Evolutionary conservation across 2,888 invertebrate species (phyloP).

Genomic region (Anticlea derivata): DNA sequence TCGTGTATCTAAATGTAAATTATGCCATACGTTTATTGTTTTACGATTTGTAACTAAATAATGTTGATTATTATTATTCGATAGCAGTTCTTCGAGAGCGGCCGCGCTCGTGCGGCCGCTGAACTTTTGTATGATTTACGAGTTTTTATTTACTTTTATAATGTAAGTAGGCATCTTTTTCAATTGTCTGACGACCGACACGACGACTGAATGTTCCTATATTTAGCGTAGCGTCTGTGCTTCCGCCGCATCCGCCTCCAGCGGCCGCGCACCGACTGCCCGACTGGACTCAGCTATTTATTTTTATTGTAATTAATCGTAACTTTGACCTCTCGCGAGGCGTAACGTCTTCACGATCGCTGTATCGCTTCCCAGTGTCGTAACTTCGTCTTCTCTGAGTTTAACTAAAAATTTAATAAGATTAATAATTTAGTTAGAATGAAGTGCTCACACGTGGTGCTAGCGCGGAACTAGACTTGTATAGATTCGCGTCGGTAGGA

Average conservation of each 20-base stretch:
- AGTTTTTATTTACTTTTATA: slow-evolving; percentile 50
- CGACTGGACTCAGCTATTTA: slow-evolving; percentile 1
- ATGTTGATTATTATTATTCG: slow-evolving; percentile 58
- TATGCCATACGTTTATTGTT: slow-evolving; percentile 73
- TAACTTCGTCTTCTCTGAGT: slow-evolving; percentile 20
- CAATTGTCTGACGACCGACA: slow-evolving; percentile 55
- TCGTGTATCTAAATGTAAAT: slow-evolving; percentile 53
- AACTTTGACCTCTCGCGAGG: slow-evolving; percentile 1
- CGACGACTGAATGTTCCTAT: slow-evolving; percentile 68
- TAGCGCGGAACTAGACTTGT: slow-evolving; percentile 35
- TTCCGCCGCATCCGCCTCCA: slow-evolving; percentile 47
- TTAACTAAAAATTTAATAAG: slow-evolving; percentile 21
- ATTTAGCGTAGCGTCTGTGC: slow-evolving; percentile 52
- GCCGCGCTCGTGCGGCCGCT: slow-evolving; percentile 3
- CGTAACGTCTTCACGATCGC: slow-evolving; percentile 6
- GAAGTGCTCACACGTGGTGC: slow-evolving; percentile 63
- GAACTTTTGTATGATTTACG: slow-evolving; percentile 49
- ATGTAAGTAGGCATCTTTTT: slow-evolving; percentile 59
- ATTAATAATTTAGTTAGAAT: slow-evolving; percentile 20
- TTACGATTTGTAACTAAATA: slow-evolving; percentile 69
- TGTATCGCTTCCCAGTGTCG: slow-evolving; percentile 17
- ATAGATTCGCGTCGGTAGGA: background rate
- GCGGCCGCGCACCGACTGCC: no score
- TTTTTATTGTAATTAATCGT: background rate
- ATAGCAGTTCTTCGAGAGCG: slow-evolving; percentile 41